phyloP scores from a whole-genome alignment of 2,113 vertebrate genomes.

The Nansenia antarctica region DNA sequence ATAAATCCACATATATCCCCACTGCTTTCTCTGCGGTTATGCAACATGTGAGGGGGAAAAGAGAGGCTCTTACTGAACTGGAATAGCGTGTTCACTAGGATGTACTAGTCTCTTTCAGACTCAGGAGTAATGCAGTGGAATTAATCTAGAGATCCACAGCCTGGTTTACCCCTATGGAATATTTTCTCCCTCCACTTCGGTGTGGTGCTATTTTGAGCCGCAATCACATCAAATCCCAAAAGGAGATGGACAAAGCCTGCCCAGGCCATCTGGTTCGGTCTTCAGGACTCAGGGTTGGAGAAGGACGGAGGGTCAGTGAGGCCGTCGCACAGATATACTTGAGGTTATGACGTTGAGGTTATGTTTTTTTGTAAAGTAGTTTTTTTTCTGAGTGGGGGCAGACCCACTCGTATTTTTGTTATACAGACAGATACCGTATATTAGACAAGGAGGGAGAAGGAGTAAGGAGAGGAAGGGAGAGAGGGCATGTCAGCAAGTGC shows the following conservation, averaged over 20 bases:
- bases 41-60: slow-evolving; percentile 26
- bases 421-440: too few relatives aligned
- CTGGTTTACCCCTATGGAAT: slow-evolving; percentile 30
- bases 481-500: too few relatives aligned
- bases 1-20: slow-evolving; percentile 46
- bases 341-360: slow-evolving; percentile 44
- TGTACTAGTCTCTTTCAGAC: slow-evolving; percentile 39
- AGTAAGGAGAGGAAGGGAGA: too few relatives aligned
- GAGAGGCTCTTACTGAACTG: slow-evolving; percentile 45
- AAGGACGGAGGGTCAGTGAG: slow-evolving; percentile 23
- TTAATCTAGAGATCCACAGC: slow-evolving; percentile 15
- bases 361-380: slow-evolving; percentile 29
- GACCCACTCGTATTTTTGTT: too few relatives aligned
- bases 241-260: slow-evolving; percentile 34
- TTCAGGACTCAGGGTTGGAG: background rate
- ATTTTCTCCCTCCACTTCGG: slow-evolving; percentile 11
- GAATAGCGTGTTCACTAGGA: slow-evolving; percentile 35
- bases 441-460: too few relatives aligned
- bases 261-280: slow-evolving; percentile 46
- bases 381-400: too few relatives aligned
- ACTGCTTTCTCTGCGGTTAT: slow-evolving; percentile 33
- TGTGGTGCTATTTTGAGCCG: slow-evolving; percentile 44
- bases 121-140: slow-evolving; percentile 45
- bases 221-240: slow-evolving; percentile 9
- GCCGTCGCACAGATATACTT: background rate